phyloP scores from a whole-genome alignment of 2,888 invertebrate genomes.

The Agonopterix subpropinquella region DNA sequence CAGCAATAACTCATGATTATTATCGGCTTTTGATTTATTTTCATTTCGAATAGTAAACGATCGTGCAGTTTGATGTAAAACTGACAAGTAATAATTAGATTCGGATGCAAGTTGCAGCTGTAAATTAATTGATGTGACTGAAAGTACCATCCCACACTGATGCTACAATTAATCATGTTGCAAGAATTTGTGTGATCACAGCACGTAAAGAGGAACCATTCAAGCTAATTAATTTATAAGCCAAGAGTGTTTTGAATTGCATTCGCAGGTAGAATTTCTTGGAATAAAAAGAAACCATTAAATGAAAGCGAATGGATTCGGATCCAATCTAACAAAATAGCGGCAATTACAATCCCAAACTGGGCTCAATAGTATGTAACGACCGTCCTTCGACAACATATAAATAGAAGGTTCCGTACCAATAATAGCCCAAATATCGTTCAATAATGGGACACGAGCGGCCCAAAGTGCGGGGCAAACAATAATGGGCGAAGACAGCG shows the following conservation, averaged over 20 bases:
- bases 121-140: conserved; percentile 18
- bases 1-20: no score
- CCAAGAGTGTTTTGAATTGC: conserved; percentile 11
- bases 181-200: conserved; percentile 31
- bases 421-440: conserved; percentile 66
- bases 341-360: conserved; percentile 62
- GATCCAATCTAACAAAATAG: conserved; percentile 61
- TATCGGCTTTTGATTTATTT: neutral
- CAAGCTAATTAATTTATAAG: conserved; percentile 35
- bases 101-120: conserved; percentile 12
- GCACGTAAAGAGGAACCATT: conserved; percentile 31
- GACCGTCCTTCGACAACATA: conserved; percentile 54
- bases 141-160: conserved; percentile 26
- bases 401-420: conserved; percentile 50
- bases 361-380: conserved; percentile 50
- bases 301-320: conserved; percentile 45
- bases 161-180: conserved; percentile 38
- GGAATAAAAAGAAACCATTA: conserved; percentile 42
- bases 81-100: conserved; percentile 8
- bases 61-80: conserved; percentile 2
- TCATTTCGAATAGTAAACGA: neutral
- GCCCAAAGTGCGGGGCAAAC: conserved; percentile 56
- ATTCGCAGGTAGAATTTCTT: conserved; percentile 1
- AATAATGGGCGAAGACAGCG: conserved; percentile 54
- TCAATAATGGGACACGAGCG: conserved; percentile 58